Conservation (phyloP, 2,113 vertebrate genomes). For the Pseudorasbora parva region DNA sequence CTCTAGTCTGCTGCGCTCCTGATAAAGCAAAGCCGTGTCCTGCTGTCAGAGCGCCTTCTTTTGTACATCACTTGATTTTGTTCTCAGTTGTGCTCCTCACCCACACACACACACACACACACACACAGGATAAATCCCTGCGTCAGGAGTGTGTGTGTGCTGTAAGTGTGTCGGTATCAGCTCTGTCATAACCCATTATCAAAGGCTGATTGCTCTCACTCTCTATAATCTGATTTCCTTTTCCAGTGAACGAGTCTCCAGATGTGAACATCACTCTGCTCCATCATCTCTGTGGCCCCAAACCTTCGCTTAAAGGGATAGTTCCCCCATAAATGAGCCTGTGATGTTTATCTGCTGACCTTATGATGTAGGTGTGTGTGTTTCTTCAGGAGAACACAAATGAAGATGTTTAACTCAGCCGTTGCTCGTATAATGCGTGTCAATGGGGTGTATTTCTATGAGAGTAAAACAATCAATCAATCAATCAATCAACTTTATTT, state of each 20-base stretch:
- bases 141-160: slow-evolving; percentile 30
- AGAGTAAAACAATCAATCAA: no score
- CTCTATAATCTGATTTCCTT: slow-evolving; percentile 23
- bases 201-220: slow-evolving; percentile 9
- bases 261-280: slow-evolving; percentile 1
- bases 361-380: no score
- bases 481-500: no score
- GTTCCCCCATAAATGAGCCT: no score
- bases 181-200: slow-evolving; percentile 7
- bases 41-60: slow-evolving; percentile 33
- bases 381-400: no score
- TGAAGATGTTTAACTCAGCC: no score
- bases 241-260: slow-evolving; percentile 9
- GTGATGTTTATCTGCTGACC: no score
- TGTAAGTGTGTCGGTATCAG: slow-evolving; percentile 23
- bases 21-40: slow-evolving; percentile 24
- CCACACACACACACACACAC: slow-evolving; percentile 2
- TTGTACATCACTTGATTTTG: slow-evolving; percentile 25
- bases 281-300: not conserved
- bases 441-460: no score
- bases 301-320: no score
- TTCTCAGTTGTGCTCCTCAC: slow-evolving; percentile 4
- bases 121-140: slow-evolving; percentile 4
- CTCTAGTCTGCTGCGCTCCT: slow-evolving; percentile 15
- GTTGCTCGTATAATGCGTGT: no score